phyloP scores from a whole-genome alignment of 1,140 invertebrate genomes.

The Bombus waltoni region DNA sequence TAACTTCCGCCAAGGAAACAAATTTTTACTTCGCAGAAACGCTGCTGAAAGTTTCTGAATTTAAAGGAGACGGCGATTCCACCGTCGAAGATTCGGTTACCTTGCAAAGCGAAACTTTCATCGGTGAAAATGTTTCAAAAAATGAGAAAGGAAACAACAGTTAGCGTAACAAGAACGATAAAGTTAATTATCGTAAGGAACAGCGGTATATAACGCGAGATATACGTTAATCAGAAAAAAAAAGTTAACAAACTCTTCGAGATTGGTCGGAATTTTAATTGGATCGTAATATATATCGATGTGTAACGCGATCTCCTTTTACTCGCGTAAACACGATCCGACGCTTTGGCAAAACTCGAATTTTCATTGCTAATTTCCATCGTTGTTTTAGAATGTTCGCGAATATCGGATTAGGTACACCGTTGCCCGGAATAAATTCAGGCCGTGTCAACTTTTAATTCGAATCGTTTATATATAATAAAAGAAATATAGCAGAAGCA shows the following conservation, averaged over 20 bases:
- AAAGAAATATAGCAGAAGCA: not conserved
- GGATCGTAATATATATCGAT: too few species aligned
- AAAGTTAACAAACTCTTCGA: not conserved
- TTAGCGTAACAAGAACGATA: not conserved
- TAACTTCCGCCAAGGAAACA: not conserved
- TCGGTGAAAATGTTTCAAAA: not conserved
- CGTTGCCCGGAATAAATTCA: not conserved
- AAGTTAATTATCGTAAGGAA: conserved; percentile 25
- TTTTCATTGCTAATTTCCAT: not conserved
- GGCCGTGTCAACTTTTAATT: not conserved
- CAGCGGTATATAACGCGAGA: too few species aligned
- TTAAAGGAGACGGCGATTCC: not conserved
- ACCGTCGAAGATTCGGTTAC: not conserved
- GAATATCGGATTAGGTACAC: not conserved
- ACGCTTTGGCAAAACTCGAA: not conserved
- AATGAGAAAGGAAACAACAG: not conserved
- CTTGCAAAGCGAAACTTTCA: conserved; percentile 1
- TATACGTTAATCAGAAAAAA: not conserved
- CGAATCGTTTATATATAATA: not conserved
- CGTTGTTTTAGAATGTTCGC: not conserved
- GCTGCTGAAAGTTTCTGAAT: conserved; percentile 22
- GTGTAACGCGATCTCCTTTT: conserved; percentile 8
- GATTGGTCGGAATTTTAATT: conserved; percentile 6
- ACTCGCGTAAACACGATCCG: not conserved
- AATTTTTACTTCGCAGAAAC: conserved; percentile 3